Conservation (phyloP, 1,140 invertebrate genomes). For the Cyclina sinensis region DNA sequence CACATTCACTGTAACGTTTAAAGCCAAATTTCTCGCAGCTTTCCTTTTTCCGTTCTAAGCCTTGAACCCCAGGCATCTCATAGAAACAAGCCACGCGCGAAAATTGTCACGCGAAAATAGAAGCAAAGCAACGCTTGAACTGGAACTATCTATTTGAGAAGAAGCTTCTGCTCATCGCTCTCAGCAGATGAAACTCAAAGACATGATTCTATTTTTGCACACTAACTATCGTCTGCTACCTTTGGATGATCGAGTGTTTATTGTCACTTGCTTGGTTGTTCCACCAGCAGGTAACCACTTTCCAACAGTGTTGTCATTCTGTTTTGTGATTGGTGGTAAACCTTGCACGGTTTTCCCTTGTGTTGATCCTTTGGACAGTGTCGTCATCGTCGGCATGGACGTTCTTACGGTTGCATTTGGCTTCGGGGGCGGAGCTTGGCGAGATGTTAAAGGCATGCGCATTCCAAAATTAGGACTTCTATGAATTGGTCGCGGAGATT, state of each 20-base stretch:
- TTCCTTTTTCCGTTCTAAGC: too few relatives aligned
- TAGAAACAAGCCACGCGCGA: too few relatives aligned
- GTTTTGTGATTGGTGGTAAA: conserved; percentile 39
- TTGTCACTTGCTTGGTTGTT: conserved; percentile 4
- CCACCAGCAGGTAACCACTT: conserved; percentile 49
- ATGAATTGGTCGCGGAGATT: conserved; percentile 30
- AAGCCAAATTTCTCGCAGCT: too few relatives aligned
- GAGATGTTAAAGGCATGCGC: conserved; percentile 28
- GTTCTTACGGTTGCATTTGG: conserved; percentile 27
- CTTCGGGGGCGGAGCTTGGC: conserved; percentile 27
- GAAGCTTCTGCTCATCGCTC: too few relatives aligned
- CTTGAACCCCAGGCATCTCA: too few relatives aligned
- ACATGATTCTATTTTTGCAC: too few relatives aligned
- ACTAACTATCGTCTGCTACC: not conserved
- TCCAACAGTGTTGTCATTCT: conserved; percentile 17
- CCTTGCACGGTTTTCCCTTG: conserved; percentile 7
- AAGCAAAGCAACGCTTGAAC: too few relatives aligned
- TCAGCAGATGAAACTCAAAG: too few relatives aligned
- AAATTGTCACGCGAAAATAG: too few relatives aligned
- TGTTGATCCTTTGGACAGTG: not conserved
- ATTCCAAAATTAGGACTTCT: conserved; percentile 62
- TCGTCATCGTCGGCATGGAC: conserved; percentile 41
- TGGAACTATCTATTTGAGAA: too few relatives aligned
- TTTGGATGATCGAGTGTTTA: not conserved
- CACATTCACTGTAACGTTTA: too few relatives aligned